Conservation (phyloP, 2,797 vertebrate species). For the Epinephelus malabaricus region DNA sequence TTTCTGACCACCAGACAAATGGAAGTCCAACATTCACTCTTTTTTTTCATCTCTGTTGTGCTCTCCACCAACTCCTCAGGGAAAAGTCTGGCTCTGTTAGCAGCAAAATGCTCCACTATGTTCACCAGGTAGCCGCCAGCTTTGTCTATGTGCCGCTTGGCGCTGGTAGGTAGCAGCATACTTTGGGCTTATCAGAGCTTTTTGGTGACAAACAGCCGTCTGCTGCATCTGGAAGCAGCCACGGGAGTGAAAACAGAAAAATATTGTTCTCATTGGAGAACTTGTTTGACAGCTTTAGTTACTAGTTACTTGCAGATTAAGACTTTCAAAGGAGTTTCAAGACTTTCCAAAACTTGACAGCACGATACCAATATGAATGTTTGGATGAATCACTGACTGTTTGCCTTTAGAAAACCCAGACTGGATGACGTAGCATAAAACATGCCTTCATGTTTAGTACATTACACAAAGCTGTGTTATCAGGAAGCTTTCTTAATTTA, state of each 20-base stretch:
- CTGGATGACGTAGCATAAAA: not conserved
- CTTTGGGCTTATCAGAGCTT: not conserved
- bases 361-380: not conserved
- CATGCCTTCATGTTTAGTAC: not conserved
- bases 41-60: not conserved
- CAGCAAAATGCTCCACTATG: not conserved
- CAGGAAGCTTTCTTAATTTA: slow-evolving; percentile 2
- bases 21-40: not conserved
- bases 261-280: not conserved
- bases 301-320: not conserved
- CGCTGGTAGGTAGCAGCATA: not conserved
- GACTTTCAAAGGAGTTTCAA: not conserved
- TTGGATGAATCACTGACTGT: not conserved
- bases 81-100: not conserved
- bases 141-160: not conserved
- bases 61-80: not conserved
- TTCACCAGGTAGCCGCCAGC: not conserved
- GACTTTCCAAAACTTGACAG: not conserved
- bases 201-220: not conserved
- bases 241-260: not conserved
- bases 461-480: slow-evolving; percentile 13
- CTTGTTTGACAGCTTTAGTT: not conserved
- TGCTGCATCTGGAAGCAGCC: not conserved
- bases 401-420: slow-evolving; percentile 3
- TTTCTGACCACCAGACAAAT: slow-evolving; percentile 9